Conservation (phyloP, 2,888 invertebrate species). For the Drosophila putrida region DNA sequence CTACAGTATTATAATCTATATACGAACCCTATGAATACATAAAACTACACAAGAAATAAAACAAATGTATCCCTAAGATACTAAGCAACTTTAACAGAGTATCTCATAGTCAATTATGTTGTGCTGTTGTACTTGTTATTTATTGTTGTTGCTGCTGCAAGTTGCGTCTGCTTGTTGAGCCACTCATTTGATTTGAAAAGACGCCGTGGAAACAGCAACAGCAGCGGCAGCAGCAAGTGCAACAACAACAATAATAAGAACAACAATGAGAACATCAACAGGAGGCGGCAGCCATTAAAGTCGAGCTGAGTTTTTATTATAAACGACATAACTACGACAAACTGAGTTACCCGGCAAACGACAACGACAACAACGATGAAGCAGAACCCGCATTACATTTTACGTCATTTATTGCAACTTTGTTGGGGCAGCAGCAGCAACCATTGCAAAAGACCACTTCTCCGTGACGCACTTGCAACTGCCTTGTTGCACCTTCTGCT, state of each 20-base stretch:
- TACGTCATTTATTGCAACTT: constrained; percentile 82
- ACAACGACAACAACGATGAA: constrained; percentile 32
- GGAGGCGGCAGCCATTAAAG: constrained; percentile 76
- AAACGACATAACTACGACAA: constrained; percentile 81
- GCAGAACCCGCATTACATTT: constrained; percentile 67
- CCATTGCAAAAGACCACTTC: constrained; percentile 31
- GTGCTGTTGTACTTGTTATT: constrained; percentile 27
- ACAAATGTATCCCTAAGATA: not conserved
- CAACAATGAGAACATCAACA: constrained; percentile 15
- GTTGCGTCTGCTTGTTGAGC: constrained; percentile 41
- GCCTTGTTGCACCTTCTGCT: constrained; percentile 57
- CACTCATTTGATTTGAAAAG: constrained; percentile 82
- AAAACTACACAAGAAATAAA: too few relatives aligned
- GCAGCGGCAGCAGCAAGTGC: constrained; percentile 16
- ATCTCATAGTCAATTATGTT: constrained; percentile 2
- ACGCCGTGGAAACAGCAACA: constrained; percentile 57
- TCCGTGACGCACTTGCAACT: constrained; percentile 28
- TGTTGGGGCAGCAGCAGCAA: constrained; percentile 57
- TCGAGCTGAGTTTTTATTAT: constrained; percentile 79
- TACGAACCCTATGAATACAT: too few relatives aligned
- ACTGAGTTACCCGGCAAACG: constrained; percentile 73
- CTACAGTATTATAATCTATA: too few relatives aligned
- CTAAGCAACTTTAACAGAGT: constrained; percentile 14
- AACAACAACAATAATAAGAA: constrained; percentile 19
- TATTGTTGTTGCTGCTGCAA: constrained; percentile 50